Evolutionary conservation across 1,140 invertebrate genomes (phyloP), one percentile per base, ranked within the genome.

Genomic region (Idris sp.): DNA sequence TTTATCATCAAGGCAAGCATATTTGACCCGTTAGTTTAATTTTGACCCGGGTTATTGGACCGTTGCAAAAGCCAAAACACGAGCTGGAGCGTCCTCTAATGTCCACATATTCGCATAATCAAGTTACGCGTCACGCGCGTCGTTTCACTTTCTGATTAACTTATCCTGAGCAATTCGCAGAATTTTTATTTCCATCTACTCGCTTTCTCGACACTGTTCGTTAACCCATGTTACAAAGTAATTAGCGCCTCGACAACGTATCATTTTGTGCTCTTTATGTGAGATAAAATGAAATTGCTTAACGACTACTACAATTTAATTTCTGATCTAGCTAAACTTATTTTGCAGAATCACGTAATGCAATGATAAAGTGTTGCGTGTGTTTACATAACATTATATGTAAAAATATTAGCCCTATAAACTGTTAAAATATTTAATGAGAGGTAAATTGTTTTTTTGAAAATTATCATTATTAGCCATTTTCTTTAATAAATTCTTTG

Each of bases 1-100:
- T 58, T 68, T 43, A 35, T 68, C 28, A 26, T 48, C 19, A 19
- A 0, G 2, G 43, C 64, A 14, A 25, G 40, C 49, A 54, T 54
- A 54, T 11, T 48, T 46, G 49, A 31, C 10, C 44, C 36, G 51
- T 68, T 68, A 68, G 64, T 51, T 51, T 68, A 68, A 58, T 56
- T 68, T 54, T 56, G 62, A 67, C 43, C 13, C 28, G 30, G 40
- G 36, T 48, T 25, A 14, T 0, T 11, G 15, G 49, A 15, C 14
- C 18, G 10, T 11, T 15, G 30, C 7, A 8, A 14, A 25, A 15
- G 11, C n/a, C 16, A 28, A 15, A 31, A 48, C 59, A 9, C 26
- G 30, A 9, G 26, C 16, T 41, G 18, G 48, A 31, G 51, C 48
- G 43, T 48, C 49, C 31, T 56, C 41, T 48, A 1, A 10, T 13